Conservation (phyloP, 2,888 invertebrate species). For the Digitonthophagus gazella region DNA sequence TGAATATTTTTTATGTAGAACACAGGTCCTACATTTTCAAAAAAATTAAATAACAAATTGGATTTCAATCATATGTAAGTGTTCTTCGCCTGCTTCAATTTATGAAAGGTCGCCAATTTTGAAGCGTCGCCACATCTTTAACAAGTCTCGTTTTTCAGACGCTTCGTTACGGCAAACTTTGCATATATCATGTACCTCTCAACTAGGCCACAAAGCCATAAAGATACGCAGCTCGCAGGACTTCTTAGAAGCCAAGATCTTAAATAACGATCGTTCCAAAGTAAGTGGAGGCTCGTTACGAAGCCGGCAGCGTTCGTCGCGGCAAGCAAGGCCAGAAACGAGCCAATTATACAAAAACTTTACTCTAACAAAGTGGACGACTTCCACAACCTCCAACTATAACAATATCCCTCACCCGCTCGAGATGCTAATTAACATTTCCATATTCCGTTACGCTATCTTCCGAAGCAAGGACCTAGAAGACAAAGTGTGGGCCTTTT, state of each 20-base stretch:
- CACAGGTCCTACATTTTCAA: too few species aligned
- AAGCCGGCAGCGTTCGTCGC: neutral
- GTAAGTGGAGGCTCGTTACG: neutral
- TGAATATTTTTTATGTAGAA: neutral
- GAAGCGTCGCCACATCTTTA: neutral
- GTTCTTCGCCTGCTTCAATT: too few species aligned
- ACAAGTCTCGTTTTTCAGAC: neutral
- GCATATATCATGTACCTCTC: neutral
- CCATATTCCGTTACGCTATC: neutral
- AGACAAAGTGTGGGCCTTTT: neutral
- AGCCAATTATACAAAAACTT: slow-evolving; percentile 17
- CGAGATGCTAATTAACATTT: neutral
- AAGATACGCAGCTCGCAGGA: neutral
- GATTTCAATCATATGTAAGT: too few species aligned
- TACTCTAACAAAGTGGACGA: slow-evolving; percentile 2
- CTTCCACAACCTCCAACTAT: neutral
- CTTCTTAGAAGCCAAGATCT: neutral
- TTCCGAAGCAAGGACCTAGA: neutral
- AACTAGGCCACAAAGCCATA: neutral
- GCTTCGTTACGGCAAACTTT: neutral
- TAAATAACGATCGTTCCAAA: neutral
- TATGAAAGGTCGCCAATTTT: too few species aligned
- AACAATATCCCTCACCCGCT: neutral
- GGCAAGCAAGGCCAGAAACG: slow-evolving; percentile 1
- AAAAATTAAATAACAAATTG: too few species aligned